These are phyloP conservation scores for Paragorgia papillata DNA, from an alignment of 92 coral and sea anemone genomes.

Conservation along the genomic window DNA sequence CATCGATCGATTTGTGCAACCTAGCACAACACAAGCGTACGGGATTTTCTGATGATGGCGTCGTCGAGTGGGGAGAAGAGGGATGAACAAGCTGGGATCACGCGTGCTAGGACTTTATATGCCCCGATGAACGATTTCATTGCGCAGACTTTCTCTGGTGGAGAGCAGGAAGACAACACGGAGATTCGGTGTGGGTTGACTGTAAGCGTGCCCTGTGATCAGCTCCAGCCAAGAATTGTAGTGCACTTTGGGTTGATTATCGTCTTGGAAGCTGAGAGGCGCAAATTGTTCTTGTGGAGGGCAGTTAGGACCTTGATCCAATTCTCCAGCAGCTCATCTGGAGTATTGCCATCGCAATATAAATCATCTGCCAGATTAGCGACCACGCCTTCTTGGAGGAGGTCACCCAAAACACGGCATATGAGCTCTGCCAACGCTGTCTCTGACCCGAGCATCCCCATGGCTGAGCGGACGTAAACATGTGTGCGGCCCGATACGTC, in stretches of 20 bases:
- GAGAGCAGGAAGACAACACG: too few species aligned
- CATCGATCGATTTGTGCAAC: too few species aligned
- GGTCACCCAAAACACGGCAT: constrained; percentile 18
- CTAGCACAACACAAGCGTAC: too few species aligned
- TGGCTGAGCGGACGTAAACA: constrained; percentile 19
- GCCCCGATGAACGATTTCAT: too few species aligned
- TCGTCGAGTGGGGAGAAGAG: constrained; percentile 33
- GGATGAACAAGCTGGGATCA: too few species aligned
- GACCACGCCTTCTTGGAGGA: constrained; percentile 5
- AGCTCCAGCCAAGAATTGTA: background rate
- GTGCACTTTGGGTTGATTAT: constrained; percentile 4
- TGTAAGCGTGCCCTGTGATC: too few species aligned
- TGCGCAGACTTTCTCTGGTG: too few species aligned
- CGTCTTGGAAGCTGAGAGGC: constrained; percentile 34
- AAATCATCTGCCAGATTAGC: constrained; percentile 11
- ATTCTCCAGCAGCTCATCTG: constrained; percentile 43
- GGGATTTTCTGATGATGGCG: constrained; percentile 43
- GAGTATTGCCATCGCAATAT: constrained; percentile 46
- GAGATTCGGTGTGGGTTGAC: too few species aligned
- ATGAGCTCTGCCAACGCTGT: constrained; percentile 18
- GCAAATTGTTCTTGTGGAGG: constrained; percentile 26
- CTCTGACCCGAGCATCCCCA: constrained; percentile 19
- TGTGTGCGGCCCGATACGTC: constrained; percentile 33
- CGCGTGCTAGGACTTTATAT: too few species aligned
- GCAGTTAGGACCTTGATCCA: constrained; percentile 39